phyloP scores from a whole-genome alignment of 2,888 invertebrate genomes.

The Eremobia ochroleuca region DNA sequence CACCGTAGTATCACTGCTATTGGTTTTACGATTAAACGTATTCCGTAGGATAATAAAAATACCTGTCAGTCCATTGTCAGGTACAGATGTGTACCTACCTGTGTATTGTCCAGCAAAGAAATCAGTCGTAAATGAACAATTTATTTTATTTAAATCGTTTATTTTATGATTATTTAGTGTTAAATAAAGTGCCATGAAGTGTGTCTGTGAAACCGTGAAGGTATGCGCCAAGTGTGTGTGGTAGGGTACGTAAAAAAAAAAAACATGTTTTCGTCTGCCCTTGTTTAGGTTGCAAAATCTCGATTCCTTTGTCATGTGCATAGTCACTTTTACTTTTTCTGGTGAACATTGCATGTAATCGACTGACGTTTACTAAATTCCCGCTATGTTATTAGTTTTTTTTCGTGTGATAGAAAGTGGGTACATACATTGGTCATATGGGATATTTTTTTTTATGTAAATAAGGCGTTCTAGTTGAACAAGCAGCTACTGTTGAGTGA shows the following conservation, averaged over 20 bases:
- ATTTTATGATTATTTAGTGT: slow-evolving; percentile 80
- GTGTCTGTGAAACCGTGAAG: slow-evolving; percentile 73
- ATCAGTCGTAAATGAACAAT: slow-evolving; percentile 84
- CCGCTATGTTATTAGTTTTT: slow-evolving; percentile 76
- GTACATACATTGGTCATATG: slow-evolving; percentile 64
- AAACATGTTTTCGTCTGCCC: slow-evolving; percentile 87
- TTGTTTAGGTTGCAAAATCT: slow-evolving; percentile 88
- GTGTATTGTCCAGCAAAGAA: slow-evolving; percentile 76
- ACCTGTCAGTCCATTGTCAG: slow-evolving; percentile 75
- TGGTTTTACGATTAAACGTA: slow-evolving; percentile 51
- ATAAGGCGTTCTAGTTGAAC: slow-evolving; percentile 80
- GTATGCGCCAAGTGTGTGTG: slow-evolving; percentile 72
- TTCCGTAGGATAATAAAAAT: slow-evolving; percentile 77
- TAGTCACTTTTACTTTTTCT: slow-evolving; percentile 88
- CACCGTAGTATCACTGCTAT: slow-evolving; percentile 56
- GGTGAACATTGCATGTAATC: slow-evolving; percentile 68
- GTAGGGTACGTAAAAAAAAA: slow-evolving; percentile 70
- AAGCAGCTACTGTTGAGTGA: slow-evolving; percentile 71
- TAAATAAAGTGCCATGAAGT: slow-evolving; percentile 81
- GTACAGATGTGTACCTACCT: slow-evolving; percentile 73
- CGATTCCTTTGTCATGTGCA: slow-evolving; percentile 87
- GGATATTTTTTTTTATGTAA: slow-evolving; percentile 74
- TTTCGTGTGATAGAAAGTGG: slow-evolving; percentile 72
- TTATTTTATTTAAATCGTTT: slow-evolving; percentile 80
- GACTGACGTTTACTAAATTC: slow-evolving; percentile 71